Evolutionary conservation across 2,888 invertebrate species (phyloP), one percentile per base, ranked within the genome.

Genomic region (Drosophila cracens): DNA sequence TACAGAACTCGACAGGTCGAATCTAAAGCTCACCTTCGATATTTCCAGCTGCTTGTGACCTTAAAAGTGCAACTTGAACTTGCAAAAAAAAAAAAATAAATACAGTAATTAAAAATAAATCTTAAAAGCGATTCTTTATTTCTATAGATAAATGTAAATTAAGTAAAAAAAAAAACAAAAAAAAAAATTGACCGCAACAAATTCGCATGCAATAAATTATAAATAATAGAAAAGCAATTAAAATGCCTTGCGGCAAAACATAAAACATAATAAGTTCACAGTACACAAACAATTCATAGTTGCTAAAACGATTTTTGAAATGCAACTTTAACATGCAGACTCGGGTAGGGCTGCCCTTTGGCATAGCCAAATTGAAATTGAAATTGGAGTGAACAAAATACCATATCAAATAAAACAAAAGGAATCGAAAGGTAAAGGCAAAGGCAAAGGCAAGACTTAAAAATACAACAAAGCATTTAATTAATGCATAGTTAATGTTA

Each of bases 401-500:
- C 43, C 36, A 71, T 60, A 58, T 38, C 25, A 29, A 70, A 57
- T 52, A 34, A 68, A 53, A 33, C 51, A 21, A 74, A 54, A 38
- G 62, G n/a, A 67, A 74, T 21, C 74, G 48, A 74, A 73, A 60
- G 57, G 46, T 46, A 64, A 52, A 51, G 33, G 21, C 62, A 59
- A 61, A 25, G 25, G 25, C 25, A 25, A 52, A 51, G 33, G 27
- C 62, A 60, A 62, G 18, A 62, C 31, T 7, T 34, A 57, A 54
- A 66, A 51, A 62, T 25, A 62, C 60, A 64, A 74, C 63, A 74
- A 68, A 80, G 66, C 68, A 70, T 78, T 81, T 72, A 79, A 83
- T 71, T 64, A 76, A 81, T 79, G 73, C 83, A 79, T 67, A 79
- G 66, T 86, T 81, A 64, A 83, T 79, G 65, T 70, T 74, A 70